A percentile compares a stretch with the other conserved stretches of the same genome.
Conservation (phyloP, 2,888 invertebrate species). For the Tuta absoluta region DNA sequence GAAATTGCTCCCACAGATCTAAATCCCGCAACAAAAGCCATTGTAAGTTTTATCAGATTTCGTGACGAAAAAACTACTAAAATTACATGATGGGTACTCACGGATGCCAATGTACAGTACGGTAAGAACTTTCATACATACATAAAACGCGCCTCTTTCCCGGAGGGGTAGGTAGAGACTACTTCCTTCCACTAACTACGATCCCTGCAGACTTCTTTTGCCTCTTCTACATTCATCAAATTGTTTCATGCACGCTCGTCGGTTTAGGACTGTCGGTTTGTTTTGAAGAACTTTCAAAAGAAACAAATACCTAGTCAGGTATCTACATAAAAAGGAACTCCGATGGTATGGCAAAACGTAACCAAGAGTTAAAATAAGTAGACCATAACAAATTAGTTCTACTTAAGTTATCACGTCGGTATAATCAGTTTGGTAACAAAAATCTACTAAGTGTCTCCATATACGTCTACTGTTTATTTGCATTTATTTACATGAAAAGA, state of each 20-base stretch:
- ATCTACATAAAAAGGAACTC: not conserved
- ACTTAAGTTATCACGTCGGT: not conserved
- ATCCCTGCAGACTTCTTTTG: too few relatives aligned
- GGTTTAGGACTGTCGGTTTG: too few relatives aligned
- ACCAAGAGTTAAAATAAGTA: constrained; percentile 7
- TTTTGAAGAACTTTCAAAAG: not conserved
- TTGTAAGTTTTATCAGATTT: constrained; percentile 24
- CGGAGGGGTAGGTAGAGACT: too few relatives aligned
- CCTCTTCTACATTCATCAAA: too few relatives aligned
- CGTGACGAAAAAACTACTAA: constrained; percentile 10
- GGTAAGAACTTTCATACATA: constrained; percentile 2
- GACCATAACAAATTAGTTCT: constrained; percentile 5
- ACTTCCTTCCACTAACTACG: too few relatives aligned
- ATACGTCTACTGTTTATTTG: not conserved
- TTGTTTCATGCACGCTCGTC: too few relatives aligned
- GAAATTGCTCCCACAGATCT: constrained; percentile 26
- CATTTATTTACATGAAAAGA: not conserved
- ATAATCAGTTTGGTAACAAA: constrained; percentile 10
- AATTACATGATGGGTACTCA: constrained; percentile 7
- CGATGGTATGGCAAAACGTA: not conserved
- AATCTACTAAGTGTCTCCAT: not conserved
- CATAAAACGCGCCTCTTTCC: too few relatives aligned
- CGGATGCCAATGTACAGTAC: not conserved
- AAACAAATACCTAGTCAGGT: not conserved
- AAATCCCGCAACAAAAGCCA: constrained; percentile 25